Conservation (phyloP, 2,888 invertebrate species). For the Lasioglossum lativentre region DNA sequence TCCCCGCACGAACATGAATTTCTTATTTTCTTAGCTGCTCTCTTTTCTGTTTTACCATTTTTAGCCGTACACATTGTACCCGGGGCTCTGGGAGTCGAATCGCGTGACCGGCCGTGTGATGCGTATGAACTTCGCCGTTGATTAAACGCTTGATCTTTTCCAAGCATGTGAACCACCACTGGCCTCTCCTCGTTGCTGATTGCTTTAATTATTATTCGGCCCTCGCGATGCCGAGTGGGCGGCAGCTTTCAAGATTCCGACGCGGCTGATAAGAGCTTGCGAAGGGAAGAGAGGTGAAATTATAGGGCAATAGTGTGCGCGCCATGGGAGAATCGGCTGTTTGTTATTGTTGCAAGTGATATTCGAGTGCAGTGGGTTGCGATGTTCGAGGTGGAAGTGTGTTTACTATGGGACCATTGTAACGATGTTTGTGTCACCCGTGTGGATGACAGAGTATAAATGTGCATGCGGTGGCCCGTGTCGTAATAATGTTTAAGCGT, state of each 20-base stretch:
- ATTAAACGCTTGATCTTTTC: background rate
- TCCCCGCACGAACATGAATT: background rate
- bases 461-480: too few species aligned
- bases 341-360: background rate
- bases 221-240: background rate
- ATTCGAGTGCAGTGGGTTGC: background rate
- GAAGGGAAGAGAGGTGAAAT: background rate
- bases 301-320: background rate
- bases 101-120: slow-evolving; percentile 28
- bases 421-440: too few species aligned
- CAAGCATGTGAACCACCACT: slow-evolving; percentile 17
- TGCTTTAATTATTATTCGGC: background rate
- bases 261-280: background rate
- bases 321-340: background rate
- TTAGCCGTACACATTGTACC: background rate
- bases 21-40: background rate
- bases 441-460: too few species aligned
- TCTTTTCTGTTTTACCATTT: background rate
- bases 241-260: background rate
- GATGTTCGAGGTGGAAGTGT: background rate
- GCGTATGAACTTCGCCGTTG: slow-evolving; percentile 12
- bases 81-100: background rate
- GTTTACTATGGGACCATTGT: background rate
- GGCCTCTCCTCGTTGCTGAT: background rate
- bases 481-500: too few species aligned